Conservation (phyloP, 1,140 invertebrate genomes). For the Saccostrea echinata region DNA sequence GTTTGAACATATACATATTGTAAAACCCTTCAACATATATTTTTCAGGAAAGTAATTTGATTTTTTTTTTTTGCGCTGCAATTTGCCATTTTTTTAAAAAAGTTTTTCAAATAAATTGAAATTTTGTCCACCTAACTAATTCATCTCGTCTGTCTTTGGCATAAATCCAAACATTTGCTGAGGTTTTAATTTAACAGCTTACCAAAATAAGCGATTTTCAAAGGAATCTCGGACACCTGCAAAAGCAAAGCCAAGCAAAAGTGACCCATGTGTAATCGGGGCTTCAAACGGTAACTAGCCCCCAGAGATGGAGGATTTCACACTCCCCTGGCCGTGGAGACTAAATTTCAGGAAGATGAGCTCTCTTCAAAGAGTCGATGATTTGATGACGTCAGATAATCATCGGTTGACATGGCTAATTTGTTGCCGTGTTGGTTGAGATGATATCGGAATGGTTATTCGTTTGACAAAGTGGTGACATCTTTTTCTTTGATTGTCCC, state of each 20-base stretch:
- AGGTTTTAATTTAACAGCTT: conserved; percentile 9
- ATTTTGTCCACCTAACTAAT: not conserved
- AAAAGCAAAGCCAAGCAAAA: conserved; percentile 5
- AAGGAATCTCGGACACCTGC: conserved; percentile 19
- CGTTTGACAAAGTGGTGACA: not conserved
- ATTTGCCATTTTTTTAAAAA: too few relatives aligned
- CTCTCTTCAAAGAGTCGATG: not conserved
- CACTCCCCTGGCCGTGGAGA: not conserved
- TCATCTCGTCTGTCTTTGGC: not conserved
- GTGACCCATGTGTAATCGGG: not conserved
- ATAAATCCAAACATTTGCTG: not conserved
- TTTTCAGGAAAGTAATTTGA: too few relatives aligned
- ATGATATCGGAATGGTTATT: not conserved
- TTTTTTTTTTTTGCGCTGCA: too few relatives aligned
- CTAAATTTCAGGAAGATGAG: conserved; percentile 17
- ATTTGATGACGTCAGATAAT: conserved; percentile 28
- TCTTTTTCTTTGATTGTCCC: not conserved
- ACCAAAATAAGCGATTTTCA: conserved; percentile 37
- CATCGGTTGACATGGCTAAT: not conserved
- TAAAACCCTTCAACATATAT: too few relatives aligned
- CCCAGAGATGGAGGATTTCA: not conserved
- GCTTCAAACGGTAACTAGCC: conserved; percentile 5
- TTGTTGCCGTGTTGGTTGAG: not conserved
- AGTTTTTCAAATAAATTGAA: not conserved
- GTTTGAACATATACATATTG: too few relatives aligned